Base-by-base conservation (phyloP, 2,888 invertebrate species). In the Drosophila birchii region DNA sequence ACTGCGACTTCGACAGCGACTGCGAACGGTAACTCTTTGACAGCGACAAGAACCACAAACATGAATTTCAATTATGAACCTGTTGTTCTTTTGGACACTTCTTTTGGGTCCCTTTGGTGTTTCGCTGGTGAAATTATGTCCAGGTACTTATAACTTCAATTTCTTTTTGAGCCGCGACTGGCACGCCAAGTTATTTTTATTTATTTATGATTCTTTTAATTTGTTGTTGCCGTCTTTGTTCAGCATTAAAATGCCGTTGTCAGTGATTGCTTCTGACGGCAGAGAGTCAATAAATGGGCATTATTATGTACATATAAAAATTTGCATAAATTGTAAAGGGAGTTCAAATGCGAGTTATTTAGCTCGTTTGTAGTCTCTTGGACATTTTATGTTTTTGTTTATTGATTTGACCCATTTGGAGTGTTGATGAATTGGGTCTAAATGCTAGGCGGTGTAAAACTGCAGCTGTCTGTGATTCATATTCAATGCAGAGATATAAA, bases 1-100 rank as follows among this genome's bases (percentile, higher is more conserved):
- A 11, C 47, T 45, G 11, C 1, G 18, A 41, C 61, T n/a, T n/a
- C 32, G 41, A 32, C 39, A 45, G 55, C 38, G 45, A 53, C 60
- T 61, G 68, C 43, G 56, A 85, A 85, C 85, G 85, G 85, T 85
- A 85, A 85, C 81, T 74, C 62, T 71, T 29, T 63, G 66, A 55
- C 66, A 77, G 56, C 51, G 20, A 75, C 60, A 74, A 54, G 72
- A 58, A 62, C 75, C 55, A 80, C 78, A 75, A 57, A 75, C 89
- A 88, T 86, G 84, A 83, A 85, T 85, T 86, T 88, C 87, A 85
- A 88, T 88, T 86, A 88, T 86, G 89, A 90, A 90, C 90, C 88
- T 86, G 84, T 86, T 43, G 68, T 68, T 86, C 85, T 84, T 88
- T 74, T 74, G 76, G 69, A 55, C 62, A 77, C 57, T 75, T 70